phyloP scores from a whole-genome alignment of 2,113 vertebrate genomes.

The Girardinichthys multiradiatus region DNA sequence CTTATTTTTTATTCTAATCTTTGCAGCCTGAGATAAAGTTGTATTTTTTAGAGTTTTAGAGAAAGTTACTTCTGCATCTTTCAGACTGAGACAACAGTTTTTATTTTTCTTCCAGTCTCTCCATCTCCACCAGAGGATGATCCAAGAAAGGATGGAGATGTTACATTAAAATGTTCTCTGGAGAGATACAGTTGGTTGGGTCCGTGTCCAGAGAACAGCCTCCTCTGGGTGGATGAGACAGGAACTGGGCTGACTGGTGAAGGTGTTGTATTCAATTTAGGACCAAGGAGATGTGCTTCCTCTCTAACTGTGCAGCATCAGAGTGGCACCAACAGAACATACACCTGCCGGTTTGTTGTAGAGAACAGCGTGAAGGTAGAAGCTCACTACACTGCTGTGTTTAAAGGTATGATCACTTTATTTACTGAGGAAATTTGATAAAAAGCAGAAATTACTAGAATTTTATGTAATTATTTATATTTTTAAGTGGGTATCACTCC shows the following conservation, averaged over 20 bases:
- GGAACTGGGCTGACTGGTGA: neutral
- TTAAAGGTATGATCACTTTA: conserved; percentile 17
- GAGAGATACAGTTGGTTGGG: accelerated
- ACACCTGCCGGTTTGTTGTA: conserved; percentile 30
- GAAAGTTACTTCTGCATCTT: neutral
- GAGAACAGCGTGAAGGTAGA: neutral
- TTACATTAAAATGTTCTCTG: conserved; percentile 41
- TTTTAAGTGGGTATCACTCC: too few relatives aligned
- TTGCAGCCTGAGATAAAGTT: neutral
- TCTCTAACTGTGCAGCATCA: conserved; percentile 9
- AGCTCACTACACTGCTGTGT: conserved; percentile 8
- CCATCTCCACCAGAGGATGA: neutral
- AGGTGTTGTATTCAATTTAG: neutral
- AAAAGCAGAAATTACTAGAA: too few relatives aligned
- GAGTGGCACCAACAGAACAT: neutral
- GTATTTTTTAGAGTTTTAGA: neutral
- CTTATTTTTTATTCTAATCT: neutral
- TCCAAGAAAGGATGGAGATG: accelerated
- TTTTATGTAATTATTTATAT: too few relatives aligned
- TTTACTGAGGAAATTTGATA: too few relatives aligned
- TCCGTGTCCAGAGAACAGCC: neutral
- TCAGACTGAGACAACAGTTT: neutral
- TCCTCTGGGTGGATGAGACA: conserved; percentile 40
- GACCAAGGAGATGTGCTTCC: conserved; percentile 10
- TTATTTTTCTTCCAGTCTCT: conserved; percentile 18